Evolutionary conservation across 2,888 invertebrate species (phyloP).

Genomic region (Drosophila monieri): DNA sequence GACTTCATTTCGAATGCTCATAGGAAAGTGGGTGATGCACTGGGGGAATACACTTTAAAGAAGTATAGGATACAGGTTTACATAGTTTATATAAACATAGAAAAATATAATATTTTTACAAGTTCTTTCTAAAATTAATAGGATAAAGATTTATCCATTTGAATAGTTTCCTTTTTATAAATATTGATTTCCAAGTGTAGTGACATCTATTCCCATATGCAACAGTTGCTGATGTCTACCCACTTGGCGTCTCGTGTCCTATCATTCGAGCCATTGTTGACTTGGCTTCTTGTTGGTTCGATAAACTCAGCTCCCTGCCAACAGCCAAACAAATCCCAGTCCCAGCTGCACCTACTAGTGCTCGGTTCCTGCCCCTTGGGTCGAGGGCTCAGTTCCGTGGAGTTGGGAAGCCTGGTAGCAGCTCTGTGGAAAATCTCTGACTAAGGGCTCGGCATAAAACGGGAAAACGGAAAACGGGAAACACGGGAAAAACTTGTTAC

Average conservation of each 20-base stretch:
- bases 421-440: constrained; percentile 16
- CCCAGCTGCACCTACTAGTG: constrained; percentile 33
- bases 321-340: constrained; percentile 50
- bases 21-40: neutral
- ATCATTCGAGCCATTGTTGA: constrained; percentile 44
- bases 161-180: neutral
- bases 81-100: too few relatives aligned
- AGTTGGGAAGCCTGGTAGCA: constrained; percentile 17
- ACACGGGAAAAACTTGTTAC: constrained; percentile 1
- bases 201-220: constrained; percentile 27
- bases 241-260: constrained; percentile 5
- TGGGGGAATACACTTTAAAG: neutral
- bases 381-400: constrained; percentile 50
- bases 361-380: neutral
- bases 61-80: neutral
- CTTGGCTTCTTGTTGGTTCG: constrained; percentile 67
- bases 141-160: too few relatives aligned
- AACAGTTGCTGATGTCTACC: constrained; percentile 35
- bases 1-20: constrained; percentile 31
- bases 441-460: constrained; percentile 52
- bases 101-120: too few relatives aligned
- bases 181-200: neutral
- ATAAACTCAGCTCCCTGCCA: constrained; percentile 58
- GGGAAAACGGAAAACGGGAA: constrained; percentile 1
- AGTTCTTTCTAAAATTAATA: too few relatives aligned